Evolutionary conservation across 2,797 vertebrate genomes (phyloP).

Genomic region (Tapirus indicus): DNA sequence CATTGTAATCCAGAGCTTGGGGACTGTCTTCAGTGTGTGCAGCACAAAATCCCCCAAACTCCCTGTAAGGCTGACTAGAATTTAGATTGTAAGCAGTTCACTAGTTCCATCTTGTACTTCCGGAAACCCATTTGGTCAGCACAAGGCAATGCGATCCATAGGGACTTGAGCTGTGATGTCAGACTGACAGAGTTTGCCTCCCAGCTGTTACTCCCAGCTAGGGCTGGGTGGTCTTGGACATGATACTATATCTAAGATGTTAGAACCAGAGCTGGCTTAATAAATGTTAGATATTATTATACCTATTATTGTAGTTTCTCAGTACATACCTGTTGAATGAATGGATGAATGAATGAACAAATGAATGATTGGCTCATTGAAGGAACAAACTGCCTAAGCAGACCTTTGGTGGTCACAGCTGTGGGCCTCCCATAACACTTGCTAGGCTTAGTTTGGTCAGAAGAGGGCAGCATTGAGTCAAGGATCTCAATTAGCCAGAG

Average conservation of each 20-base stretch:
- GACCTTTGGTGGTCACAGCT: background rate
- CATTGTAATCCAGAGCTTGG: background rate
- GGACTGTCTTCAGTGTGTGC: background rate
- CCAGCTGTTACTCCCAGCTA: background rate
- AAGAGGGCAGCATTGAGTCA: slow-evolving; percentile 77
- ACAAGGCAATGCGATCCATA: background rate
- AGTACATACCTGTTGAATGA: background rate
- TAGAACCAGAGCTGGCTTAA: background rate
- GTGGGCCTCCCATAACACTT: background rate
- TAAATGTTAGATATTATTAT: background rate
- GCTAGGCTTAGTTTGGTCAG: slow-evolving; percentile 57
- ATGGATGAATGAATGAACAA: background rate
- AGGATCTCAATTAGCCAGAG: background rate
- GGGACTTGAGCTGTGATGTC: background rate
- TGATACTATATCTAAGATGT: background rate
- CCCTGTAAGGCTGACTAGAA: background rate
- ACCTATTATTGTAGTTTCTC: background rate
- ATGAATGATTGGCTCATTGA: background rate
- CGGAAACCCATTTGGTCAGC: background rate
- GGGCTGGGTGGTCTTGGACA: background rate
- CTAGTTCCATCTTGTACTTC: background rate
- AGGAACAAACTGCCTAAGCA: background rate
- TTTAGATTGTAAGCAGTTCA: background rate
- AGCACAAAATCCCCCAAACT: background rate
- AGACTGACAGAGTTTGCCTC: background rate